A percentile compares a stretch with the other conserved stretches of the same genome.
phyloP scores from a whole-genome alignment of 2,888 invertebrate species.

The Andrena haemorrhoa region DNA sequence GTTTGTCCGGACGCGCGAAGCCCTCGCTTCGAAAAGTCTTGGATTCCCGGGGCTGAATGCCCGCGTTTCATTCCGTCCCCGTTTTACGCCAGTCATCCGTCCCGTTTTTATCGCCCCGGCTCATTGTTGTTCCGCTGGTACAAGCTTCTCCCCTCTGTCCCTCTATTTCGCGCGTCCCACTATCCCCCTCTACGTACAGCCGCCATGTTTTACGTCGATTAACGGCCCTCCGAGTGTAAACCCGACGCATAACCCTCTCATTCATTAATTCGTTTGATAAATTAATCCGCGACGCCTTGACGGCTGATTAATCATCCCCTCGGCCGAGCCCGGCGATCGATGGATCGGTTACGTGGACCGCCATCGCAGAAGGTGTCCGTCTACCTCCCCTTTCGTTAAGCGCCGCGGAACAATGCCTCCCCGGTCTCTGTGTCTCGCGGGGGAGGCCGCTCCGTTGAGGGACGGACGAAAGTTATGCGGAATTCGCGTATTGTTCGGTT shows the following conservation, averaged over 20 bases:
- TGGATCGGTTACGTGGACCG: slow-evolving; percentile 43
- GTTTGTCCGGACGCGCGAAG: slow-evolving; percentile 39
- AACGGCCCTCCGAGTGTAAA: slow-evolving; percentile 33
- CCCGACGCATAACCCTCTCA: slow-evolving; percentile 29
- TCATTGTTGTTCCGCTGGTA: slow-evolving; percentile 27
- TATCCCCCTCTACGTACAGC: neutral
- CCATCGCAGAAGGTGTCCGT: neutral
- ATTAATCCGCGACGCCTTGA: slow-evolving; percentile 48
- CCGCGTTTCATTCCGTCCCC: slow-evolving; percentile 47
- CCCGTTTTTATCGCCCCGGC: slow-evolving; percentile 42
- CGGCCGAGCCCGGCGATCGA: slow-evolving; percentile 32
- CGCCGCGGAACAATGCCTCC: slow-evolving; percentile 34
- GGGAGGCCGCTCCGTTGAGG: slow-evolving; percentile 16
- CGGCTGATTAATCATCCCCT: slow-evolving; percentile 56
- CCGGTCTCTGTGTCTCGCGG: slow-evolving; percentile 13
- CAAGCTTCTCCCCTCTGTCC: neutral
- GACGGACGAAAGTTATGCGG: slow-evolving; percentile 33
- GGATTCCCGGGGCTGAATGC: slow-evolving; percentile 44
- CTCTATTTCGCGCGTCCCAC: neutral
- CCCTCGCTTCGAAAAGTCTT: slow-evolving; percentile 51
- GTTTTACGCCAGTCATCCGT: slow-evolving; percentile 46
- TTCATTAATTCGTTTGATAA: slow-evolving; percentile 60
- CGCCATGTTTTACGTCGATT: slow-evolving; percentile 48
- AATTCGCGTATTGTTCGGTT: neutral
- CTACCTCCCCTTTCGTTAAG: slow-evolving; percentile 23